phyloP scores from a whole-genome alignment of 1,140 invertebrate genomes.

The Probaryconus sp. region DNA sequence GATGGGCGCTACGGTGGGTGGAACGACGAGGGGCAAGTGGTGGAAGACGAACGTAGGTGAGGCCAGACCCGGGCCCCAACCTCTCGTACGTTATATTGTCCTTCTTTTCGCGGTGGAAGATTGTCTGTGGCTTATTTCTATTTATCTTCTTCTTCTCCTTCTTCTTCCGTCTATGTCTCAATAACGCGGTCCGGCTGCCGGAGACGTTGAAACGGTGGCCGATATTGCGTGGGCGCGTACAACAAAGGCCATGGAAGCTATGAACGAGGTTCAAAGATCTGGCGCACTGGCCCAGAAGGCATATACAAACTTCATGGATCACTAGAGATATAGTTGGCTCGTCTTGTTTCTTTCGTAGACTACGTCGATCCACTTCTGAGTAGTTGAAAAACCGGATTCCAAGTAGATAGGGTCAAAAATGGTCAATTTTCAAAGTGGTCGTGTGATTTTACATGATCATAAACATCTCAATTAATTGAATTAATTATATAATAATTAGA shows the following conservation, averaged over 20 bases:
- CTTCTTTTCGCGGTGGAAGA: constrained; percentile 64
- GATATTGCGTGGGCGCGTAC: constrained; percentile 56
- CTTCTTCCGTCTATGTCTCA: constrained; percentile 73
- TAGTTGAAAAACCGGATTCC: constrained; percentile 78
- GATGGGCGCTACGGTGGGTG: constrained; percentile 38
- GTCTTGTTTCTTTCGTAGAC: constrained; percentile 49
- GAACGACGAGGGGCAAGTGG: constrained; percentile 41
- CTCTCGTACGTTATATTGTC: constrained; percentile 60
- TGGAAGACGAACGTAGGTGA: constrained; percentile 49
- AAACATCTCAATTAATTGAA: too few relatives aligned
- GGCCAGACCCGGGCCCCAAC: constrained; percentile 41
- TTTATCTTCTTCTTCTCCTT: constrained; percentile 65
- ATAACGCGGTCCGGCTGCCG: constrained; percentile 55
- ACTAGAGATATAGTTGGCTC: constrained; percentile 44
- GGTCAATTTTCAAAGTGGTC: too few relatives aligned
- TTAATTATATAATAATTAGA: too few relatives aligned
- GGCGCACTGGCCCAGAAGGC: constrained; percentile 64
- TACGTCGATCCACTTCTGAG: constrained; percentile 66
- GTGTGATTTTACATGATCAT: too few relatives aligned
- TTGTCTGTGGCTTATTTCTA: constrained; percentile 69
- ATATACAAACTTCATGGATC: constrained; percentile 55
- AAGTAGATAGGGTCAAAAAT: too few relatives aligned
- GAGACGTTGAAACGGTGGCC: constrained; percentile 25
- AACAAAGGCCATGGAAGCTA: constrained; percentile 57
- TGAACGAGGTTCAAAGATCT: constrained; percentile 58